Base-by-base conservation (phyloP, 2,797 vertebrate species). In the Lagocephalus sceleratus region DNA sequence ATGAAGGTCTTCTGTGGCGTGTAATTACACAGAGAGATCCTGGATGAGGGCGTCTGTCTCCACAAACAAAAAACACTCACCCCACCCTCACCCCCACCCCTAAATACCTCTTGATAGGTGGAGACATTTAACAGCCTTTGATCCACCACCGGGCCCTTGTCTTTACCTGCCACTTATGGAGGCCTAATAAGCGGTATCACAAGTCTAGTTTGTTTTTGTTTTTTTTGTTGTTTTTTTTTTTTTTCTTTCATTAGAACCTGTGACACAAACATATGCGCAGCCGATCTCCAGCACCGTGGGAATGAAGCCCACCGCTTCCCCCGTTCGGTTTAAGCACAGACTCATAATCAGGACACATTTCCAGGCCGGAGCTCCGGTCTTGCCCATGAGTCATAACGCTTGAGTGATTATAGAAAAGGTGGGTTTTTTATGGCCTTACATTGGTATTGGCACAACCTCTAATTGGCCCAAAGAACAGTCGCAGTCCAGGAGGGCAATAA, bases 21-120 rank as follows among this genome's bases (percentile, higher is more conserved):
- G 87, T 90, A 90, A 92, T 92, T 92, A 91, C 86, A 87, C 71
- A 81, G 79, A 90, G 87, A 87, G 86, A 87, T 89, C 85, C 88
- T 85, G 88, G 86, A 87, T 85, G 79, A 87, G 84, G 86, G 87
- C 65, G 82, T 82, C 85, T 87, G 87, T 87, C 85, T 76, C 83
- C 58, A 75, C 73, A 78, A 81, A 77, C 76, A 82, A 40, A 39
- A 39, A 39, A 6, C 60, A 43, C 51, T 15, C 39, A 9, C 38
- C 38, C 14, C 38, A 5, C 38, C 14, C 38, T 40, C 38, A 3
- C 43, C 51, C 73, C 68, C 25, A 51, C 47, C 47, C 73, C 70
- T 83, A 85, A 89, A 84, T 85, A 81, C 81, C 87, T 85, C 78
- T 77, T 85, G 83, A 89, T 86, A 71, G 79, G 38, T 61, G 60